These are phyloP conservation scores for Gryllus longicercus DNA, from an alignment of 2,888 invertebrate species.

Conservation along the genomic window DNA sequence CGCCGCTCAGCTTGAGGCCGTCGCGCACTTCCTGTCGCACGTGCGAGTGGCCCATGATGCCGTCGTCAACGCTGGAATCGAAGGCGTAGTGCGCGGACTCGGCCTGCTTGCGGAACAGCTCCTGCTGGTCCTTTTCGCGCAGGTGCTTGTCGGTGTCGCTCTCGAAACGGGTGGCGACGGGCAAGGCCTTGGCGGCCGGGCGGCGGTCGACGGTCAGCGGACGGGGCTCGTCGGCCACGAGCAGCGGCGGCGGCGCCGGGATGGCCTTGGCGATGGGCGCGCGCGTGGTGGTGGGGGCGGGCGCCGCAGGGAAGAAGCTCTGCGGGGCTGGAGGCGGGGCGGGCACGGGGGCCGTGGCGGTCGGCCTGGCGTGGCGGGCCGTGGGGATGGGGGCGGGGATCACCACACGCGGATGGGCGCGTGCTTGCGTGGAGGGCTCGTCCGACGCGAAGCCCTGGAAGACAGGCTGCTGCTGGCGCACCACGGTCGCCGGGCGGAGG, in stretches of 20 bases:
- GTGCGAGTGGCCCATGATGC: constrained; percentile 50
- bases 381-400: too few species aligned
- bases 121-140: constrained; percentile 10
- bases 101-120: constrained; percentile 31
- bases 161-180: neutral
- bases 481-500: too few species aligned
- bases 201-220: neutral
- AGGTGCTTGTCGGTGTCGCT: neutral
- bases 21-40: constrained; percentile 49
- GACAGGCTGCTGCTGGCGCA: too few species aligned
- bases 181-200: neutral
- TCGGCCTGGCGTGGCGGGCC: too few species aligned
- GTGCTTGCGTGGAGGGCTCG: too few species aligned
- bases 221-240: neutral
- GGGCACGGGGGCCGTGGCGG: neutral
- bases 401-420: too few species aligned
- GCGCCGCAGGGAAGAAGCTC: neutral
- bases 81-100: constrained; percentile 51
- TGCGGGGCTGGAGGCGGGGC: neutral
- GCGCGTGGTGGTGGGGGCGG: neutral
- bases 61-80: constrained; percentile 49
- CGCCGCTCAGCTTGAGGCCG: constrained; percentile 51
- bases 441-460: too few species aligned
- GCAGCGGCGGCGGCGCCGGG: neutral
- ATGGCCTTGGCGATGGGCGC: neutral